These are phyloP conservation scores for Labroides dimidiatus DNA, from an alignment of 2,797 vertebrate genomes.

Conservation along the genomic window DNA sequence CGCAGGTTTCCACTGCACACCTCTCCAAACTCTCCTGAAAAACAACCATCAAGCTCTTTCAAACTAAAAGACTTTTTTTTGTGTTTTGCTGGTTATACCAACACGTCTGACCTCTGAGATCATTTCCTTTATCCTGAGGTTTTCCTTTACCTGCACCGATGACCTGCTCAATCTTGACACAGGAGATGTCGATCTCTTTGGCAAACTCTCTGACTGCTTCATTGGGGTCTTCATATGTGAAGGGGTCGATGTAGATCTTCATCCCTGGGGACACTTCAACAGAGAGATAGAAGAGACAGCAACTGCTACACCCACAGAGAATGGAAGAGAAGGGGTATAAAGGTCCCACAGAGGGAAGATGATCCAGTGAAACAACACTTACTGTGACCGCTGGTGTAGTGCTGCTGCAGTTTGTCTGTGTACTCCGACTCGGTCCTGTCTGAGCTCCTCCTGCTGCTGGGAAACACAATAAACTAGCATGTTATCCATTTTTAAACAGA, in stretches of 20 bases:
- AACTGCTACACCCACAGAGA: constrained; percentile 26
- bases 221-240: constrained; percentile 97
- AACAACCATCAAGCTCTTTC: not conserved
- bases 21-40: constrained; percentile 94
- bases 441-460: constrained; percentile 88
- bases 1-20: constrained; percentile 96
- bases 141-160: constrained; percentile 93
- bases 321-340: no score
- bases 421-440: constrained; percentile 94
- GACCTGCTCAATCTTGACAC: constrained; percentile 98
- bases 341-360: not conserved
- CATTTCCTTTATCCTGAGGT: not conserved
- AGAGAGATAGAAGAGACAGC: constrained; percentile 55
- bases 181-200: constrained; percentile 96
- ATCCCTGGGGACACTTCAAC: constrained; percentile 94
- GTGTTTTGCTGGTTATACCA: no score
- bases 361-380: constrained; percentile 74
- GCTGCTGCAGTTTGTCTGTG: constrained; percentile 97
- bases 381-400: constrained; percentile 98
- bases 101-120: not conserved
- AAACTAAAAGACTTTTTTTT: no score
- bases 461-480: no score
- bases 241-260: constrained; percentile 98
- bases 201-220: constrained; percentile 97
- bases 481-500: no score